Percentiles rank a stretch among this genome's conserved stretches.
phyloP scores from a whole-genome alignment of 2,797 vertebrate genomes.

The Rhinogobio ventralis region DNA sequence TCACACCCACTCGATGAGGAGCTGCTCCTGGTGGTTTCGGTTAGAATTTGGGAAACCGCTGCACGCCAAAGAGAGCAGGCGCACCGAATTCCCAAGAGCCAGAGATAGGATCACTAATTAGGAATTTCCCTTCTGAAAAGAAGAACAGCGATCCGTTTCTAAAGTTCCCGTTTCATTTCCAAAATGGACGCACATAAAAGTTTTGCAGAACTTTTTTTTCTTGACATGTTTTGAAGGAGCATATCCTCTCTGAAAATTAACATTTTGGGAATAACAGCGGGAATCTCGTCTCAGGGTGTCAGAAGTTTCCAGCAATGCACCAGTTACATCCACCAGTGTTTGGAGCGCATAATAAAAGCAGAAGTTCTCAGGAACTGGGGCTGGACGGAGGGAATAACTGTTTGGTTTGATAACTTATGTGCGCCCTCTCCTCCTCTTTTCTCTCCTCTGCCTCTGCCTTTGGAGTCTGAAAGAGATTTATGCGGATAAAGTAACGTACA shows the following conservation, averaged over 20 bases:
- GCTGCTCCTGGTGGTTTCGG: conserved; percentile 44
- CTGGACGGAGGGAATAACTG: conserved; percentile 55
- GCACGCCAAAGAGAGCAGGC: conserved; percentile 58
- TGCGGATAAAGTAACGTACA: conserved; percentile 37
- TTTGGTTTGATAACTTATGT: conserved; percentile 64
- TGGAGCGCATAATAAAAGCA: conserved; percentile 20
- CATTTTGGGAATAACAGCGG: not conserved
- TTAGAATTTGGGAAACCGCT: conserved; percentile 56
- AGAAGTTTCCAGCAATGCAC: conserved; percentile 29
- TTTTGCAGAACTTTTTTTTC: conserved; percentile 9
- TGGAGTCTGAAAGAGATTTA: conserved; percentile 41
- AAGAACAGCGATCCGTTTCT: conserved; percentile 65
- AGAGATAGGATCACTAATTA: conserved; percentile 84
- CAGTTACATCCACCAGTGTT: conserved; percentile 32
- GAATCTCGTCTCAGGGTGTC: not conserved
- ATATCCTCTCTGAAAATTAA: conserved; percentile 41
- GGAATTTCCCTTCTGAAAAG: conserved; percentile 83
- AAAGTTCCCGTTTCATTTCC: not conserved
- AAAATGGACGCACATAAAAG: conserved; percentile 37
- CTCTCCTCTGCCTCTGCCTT: conserved; percentile 58
- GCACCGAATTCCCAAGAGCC: conserved; percentile 64
- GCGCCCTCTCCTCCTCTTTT: conserved; percentile 55
- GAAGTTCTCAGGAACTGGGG: conserved; percentile 46
- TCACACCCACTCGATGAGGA: conserved; percentile 60
- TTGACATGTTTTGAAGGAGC: not conserved